Conservation (phyloP, 2,888 invertebrate species). For the Oconnorella tubifera region DNA sequence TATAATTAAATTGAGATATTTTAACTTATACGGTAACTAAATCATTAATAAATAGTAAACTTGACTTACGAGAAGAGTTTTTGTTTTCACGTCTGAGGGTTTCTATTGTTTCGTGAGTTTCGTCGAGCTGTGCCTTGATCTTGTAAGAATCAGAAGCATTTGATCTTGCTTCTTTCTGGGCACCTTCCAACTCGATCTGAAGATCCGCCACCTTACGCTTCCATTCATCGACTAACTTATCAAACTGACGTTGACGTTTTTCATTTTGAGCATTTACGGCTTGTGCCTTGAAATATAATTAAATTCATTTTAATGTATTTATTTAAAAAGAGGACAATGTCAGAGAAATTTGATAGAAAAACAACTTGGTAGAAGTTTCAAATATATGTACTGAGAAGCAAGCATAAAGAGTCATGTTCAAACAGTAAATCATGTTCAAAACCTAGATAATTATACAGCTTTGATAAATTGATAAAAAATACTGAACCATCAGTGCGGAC, state of each 20-base stretch:
- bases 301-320: not conserved
- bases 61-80: conserved; percentile 72
- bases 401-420: too few species aligned
- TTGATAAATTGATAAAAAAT: too few species aligned
- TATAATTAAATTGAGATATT: not conserved
- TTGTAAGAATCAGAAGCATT: conserved; percentile 99
- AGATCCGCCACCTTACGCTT: conserved; percentile 93
- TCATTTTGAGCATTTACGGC: conserved; percentile 35
- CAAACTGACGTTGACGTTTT: conserved; percentile 90
- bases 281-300: conserved; percentile 26
- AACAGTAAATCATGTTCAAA: too few species aligned
- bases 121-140: conserved; percentile 92
- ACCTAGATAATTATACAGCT: too few species aligned
- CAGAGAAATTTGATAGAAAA: too few species aligned
- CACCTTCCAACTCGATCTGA: conserved; percentile 87
- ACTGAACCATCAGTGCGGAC: too few species aligned
- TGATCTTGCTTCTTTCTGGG: conserved; percentile 99
- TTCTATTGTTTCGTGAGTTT: conserved; percentile 95
- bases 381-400: too few species aligned
- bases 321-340: too few species aligned
- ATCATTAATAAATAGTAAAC: not conserved
- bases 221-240: conserved; percentile 99
- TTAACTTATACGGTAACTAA: not conserved
- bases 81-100: conserved; percentile 98
- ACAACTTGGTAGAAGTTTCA: too few species aligned